Evolutionary conservation across 2,797 vertebrate genomes (phyloP).

Genomic region (Discoglossus pictus): DNA sequence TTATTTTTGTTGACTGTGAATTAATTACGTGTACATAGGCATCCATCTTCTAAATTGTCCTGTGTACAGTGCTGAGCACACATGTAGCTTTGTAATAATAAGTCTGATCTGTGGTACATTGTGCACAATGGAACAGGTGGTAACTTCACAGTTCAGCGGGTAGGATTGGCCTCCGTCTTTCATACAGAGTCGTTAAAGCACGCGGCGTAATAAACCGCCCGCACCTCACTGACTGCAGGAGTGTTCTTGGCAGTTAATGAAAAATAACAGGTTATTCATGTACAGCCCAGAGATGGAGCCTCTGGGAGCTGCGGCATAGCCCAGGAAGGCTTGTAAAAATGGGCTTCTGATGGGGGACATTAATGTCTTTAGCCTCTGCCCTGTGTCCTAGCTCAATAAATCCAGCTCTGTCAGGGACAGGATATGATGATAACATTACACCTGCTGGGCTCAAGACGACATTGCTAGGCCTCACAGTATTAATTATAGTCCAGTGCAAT

Average conservation of each 20-base stretch:
- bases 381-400: not conserved
- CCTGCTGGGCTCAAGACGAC: not conserved
- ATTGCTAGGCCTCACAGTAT: no score
- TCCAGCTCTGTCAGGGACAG: not conserved
- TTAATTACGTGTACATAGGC: no score
- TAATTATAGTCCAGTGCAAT: no score
- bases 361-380: constrained; percentile 24
- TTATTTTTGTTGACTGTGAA: no score
- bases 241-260: constrained; percentile 26
- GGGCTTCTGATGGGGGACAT: constrained; percentile 1
- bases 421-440: not conserved
- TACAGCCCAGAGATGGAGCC: not conserved
- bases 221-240: not conserved
- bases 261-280: constrained; percentile 23
- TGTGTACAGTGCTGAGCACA: no score
- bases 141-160: not conserved
- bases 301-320: not conserved
- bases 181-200: not conserved
- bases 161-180: not conserved
- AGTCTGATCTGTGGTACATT: not conserved
- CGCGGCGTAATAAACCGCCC: not conserved
- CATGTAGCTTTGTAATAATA: not conserved
- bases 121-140: not conserved
- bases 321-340: constrained; percentile 8
- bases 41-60: no score